Evolutionary conservation across 2,797 vertebrate genomes (phyloP), one percentile per base, ranked within the genome.

Genomic region (Vultur gryphus): DNA sequence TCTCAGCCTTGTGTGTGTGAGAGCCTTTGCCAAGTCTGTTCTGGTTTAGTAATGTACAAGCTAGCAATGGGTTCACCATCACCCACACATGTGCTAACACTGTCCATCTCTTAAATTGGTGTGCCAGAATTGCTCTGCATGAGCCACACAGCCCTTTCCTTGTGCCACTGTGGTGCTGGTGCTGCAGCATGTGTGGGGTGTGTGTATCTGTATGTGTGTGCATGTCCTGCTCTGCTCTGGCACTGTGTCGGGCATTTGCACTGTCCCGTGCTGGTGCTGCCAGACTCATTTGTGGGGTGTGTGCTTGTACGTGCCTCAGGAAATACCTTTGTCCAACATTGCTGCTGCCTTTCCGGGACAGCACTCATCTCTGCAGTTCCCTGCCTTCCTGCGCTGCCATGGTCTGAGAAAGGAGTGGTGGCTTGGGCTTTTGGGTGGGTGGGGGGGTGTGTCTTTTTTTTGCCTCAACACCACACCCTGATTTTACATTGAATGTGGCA

Each of bases 161-260:
- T 20, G 35, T 35, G 44, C 43, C 12, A 7, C 18, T 18, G 59
- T 23, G 24, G 49, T n/a, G 51, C n/a, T 39, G n/a, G 12, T 33
- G 58, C 41, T 39, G n/a, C 12, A 10, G 37, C 37, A 11, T 37
- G 37, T 37, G 37, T 37, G 37, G 10, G 37, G 37, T 37, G 37
- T 37, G 37, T 37, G 9, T 37, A 37, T 29, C 21, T 41, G n/a
- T 39, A 23, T 43, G 19, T 0, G 0, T 3, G 4, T 39, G 29
- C 24, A 8, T n/a, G 21, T 33, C 49, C 18, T 28, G 21, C 21
- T 18, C 39, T 59, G 54, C 62, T 33, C 21, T 23, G 31, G 26
- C 51, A 41, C 31, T 16, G 10, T 23, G 5, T 8, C 16, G 9
- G 15, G 23, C 15, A 5, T 48, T 55, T 29, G 59, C 33, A 17